These are phyloP conservation scores for Phoxinus dragarum DNA, from an alignment of 2,797 vertebrate genomes.

Conservation along the genomic window DNA sequence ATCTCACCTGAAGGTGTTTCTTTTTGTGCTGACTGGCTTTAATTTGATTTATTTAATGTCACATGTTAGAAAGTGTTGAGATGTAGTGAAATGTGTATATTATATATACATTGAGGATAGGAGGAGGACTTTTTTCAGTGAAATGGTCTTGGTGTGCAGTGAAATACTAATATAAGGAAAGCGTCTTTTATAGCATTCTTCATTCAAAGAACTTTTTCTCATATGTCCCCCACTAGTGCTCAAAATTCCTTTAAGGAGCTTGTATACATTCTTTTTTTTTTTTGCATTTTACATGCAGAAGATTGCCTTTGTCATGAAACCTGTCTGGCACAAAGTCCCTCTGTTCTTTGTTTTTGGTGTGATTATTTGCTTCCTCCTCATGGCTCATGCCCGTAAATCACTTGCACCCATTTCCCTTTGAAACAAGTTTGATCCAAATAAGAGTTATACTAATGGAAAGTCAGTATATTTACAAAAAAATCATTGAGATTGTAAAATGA, in stretches of 20 bases:
- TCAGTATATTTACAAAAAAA: slow-evolving; percentile 56
- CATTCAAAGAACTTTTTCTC: slow-evolving; percentile 4
- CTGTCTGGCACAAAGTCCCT: background rate
- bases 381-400: slow-evolving; percentile 6
- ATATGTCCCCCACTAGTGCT: background rate
- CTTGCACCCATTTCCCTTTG: slow-evolving; percentile 36
- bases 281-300: background rate
- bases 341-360: slow-evolving; percentile 10
- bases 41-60: slow-evolving; percentile 37
- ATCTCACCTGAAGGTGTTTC: slow-evolving; percentile 11
- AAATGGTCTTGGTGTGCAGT: slow-evolving; percentile 14
- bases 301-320: slow-evolving; percentile 19
- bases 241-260: slow-evolving; percentile 3
- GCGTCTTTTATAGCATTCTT: background rate
- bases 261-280: background rate
- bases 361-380: slow-evolving; percentile 19
- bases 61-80: slow-evolving; percentile 43
- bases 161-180: slow-evolving; percentile 22
- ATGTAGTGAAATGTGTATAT: slow-evolving; percentile 69
- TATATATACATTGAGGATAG: slow-evolving; percentile 70
- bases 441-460: slow-evolving; percentile 35
- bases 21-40: slow-evolving; percentile 19
- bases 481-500: slow-evolving; percentile 68
- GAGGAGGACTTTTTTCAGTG: slow-evolving; percentile 1
- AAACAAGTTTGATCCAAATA: slow-evolving; percentile 43